Evolutionary conservation across 2,888 invertebrate genomes (phyloP).

Genomic region (Cheiracanthium punctorium): DNA sequence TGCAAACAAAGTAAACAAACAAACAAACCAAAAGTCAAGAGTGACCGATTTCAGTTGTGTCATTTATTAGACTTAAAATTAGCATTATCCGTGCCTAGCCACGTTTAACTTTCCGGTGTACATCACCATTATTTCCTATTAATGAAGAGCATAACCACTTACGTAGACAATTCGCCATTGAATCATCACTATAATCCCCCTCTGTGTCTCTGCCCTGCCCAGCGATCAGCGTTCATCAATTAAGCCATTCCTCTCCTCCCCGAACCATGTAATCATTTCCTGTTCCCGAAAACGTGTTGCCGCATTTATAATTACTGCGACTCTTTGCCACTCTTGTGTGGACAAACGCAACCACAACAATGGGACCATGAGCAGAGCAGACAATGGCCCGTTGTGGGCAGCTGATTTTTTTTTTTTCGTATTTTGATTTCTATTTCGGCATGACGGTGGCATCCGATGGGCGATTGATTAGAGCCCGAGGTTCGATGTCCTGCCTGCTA

Average conservation of each 20-base stretch:
- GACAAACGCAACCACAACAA: constrained; percentile 46
- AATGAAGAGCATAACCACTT: background rate
- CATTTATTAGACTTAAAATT: too few species aligned
- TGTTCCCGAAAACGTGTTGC: constrained; percentile 31
- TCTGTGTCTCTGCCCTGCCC: background rate
- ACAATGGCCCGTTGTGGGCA: constrained; percentile 34
- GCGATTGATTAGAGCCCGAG: constrained; percentile 43
- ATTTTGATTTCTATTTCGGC: constrained; percentile 21
- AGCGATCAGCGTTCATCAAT: background rate
- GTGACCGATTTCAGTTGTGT: too few species aligned
- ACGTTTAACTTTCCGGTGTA: too few species aligned
- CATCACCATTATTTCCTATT: background rate
- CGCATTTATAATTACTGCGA: constrained; percentile 45
- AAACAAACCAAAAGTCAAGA: too few species aligned
- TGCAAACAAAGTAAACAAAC: too few species aligned
- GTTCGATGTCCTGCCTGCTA: constrained; percentile 47
- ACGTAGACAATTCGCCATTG: background rate
- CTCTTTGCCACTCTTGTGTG: background rate
- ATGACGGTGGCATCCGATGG: constrained; percentile 49
- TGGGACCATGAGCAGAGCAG: constrained; percentile 21
- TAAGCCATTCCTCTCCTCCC: background rate
- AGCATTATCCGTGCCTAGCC: too few species aligned
- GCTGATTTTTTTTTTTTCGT: constrained; percentile 23
- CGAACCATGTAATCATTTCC: constrained; percentile 37
- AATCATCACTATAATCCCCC: background rate